These are phyloP conservation scores for Horisme vitalbata DNA, from an alignment of 2,888 invertebrate genomes.

Conservation along the genomic window DNA sequence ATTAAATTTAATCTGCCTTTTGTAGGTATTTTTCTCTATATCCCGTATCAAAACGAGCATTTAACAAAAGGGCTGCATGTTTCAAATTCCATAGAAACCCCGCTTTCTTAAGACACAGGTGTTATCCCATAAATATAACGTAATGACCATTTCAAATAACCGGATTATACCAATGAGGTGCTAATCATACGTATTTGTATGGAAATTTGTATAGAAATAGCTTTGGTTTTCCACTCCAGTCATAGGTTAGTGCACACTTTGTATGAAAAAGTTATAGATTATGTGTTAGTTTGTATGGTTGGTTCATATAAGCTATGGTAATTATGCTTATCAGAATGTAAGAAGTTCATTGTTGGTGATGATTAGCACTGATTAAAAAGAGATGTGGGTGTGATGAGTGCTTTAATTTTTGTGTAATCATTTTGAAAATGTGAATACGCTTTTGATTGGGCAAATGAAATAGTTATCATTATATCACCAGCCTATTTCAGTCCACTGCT, in stretches of 20 bases:
- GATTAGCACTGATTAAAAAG: slow-evolving; percentile 15
- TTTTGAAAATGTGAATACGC: background rate
- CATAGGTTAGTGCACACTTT: slow-evolving; percentile 4
- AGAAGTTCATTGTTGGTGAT: slow-evolving; percentile 19
- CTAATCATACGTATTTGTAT: slow-evolving; percentile 35
- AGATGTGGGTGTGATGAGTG: slow-evolving; percentile 9
- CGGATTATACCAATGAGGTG: slow-evolving; percentile 35
- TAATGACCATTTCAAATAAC: slow-evolving; percentile 34
- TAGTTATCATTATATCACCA: no score
- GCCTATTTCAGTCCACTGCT: no score
- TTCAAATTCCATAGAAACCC: slow-evolving; percentile 14
- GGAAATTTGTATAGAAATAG: slow-evolving; percentile 28
- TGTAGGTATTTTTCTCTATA: no score
- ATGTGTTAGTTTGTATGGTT: slow-evolving; percentile 3
- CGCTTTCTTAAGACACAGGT: slow-evolving; percentile 24
- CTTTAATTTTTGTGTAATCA: background rate
- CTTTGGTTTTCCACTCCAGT: slow-evolving; percentile 16
- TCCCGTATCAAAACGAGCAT: background rate
- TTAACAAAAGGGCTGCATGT: slow-evolving; percentile 6
- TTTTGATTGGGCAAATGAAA: no score
- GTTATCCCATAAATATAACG: slow-evolving; percentile 30
- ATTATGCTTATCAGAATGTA: slow-evolving; percentile 21
- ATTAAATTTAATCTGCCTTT: no score
- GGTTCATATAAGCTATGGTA: slow-evolving; percentile 14
- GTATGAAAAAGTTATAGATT: slow-evolving; percentile 6